These are phyloP conservation scores for Mormyrus lacerda DNA, from an alignment of 2,113 vertebrate species.

Conservation along the genomic window DNA sequence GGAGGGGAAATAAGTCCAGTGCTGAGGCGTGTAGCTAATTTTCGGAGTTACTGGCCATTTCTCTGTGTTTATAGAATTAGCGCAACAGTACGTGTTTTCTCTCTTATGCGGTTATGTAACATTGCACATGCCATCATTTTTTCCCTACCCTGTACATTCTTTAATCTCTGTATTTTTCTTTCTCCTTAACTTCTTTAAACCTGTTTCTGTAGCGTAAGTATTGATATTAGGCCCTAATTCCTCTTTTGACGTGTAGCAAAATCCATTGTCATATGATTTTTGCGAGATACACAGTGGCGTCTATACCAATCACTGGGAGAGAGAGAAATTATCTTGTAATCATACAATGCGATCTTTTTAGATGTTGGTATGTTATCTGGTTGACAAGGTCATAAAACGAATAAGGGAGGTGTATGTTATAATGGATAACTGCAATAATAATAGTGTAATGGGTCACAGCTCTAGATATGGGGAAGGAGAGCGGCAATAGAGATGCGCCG, in stretches of 20 bases:
- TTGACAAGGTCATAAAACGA: constrained; percentile 30
- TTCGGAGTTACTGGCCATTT: background rate
- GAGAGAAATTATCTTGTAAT: too few relatives aligned
- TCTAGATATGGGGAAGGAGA: constrained; percentile 49
- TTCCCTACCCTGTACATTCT: background rate
- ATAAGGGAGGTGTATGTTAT: background rate
- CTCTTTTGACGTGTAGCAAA: background rate
- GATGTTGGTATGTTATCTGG: constrained; percentile 35
- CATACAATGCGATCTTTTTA: background rate
- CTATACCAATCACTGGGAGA: background rate
- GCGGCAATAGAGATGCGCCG: constrained; percentile 37
- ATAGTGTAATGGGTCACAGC: constrained; percentile 36
- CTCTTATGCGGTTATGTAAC: background rate
- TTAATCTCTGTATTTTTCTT: background rate
- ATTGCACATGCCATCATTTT: background rate
- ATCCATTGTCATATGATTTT: background rate
- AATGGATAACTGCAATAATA: constrained; percentile 38
- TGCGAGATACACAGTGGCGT: background rate
- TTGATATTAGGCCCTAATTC: background rate
- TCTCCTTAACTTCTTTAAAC: background rate
- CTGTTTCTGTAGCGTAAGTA: background rate
- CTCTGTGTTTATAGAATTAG: background rate
- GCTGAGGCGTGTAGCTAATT: background rate
- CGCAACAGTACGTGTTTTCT: background rate
- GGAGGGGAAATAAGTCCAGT: background rate